Evolutionary conservation across 1,140 invertebrate genomes (phyloP).

Genomic region (Ceratosolen fusciceps): DNA sequence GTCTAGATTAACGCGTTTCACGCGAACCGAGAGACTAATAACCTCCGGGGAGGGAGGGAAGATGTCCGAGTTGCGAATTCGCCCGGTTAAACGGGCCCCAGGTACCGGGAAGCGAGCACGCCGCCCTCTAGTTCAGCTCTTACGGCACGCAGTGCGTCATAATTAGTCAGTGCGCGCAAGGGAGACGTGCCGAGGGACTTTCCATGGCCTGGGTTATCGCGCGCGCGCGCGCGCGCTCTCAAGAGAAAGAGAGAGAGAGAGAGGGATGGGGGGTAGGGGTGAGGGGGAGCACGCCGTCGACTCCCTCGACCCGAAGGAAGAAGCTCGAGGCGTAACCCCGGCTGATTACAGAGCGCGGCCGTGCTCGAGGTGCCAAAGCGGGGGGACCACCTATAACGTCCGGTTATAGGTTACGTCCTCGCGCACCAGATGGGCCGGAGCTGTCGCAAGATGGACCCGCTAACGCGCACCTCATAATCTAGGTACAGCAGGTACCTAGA

Average conservation of each 20-base stretch:
- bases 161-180: constrained; percentile 5
- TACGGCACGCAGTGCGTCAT: not conserved
- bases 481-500: too few species aligned
- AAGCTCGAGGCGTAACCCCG: not conserved
- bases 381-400: constrained; percentile 55
- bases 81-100: not conserved
- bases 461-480: too few species aligned
- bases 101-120: not conserved
- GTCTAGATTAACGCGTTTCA: not conserved
- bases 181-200: not conserved
- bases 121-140: constrained; percentile 2
- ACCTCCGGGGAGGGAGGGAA: not conserved
- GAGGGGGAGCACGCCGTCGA: too few species aligned
- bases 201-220: constrained; percentile 1
- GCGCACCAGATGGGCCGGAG: constrained; percentile 30
- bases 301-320: not conserved
- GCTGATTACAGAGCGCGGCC: constrained; percentile 48
- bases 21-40: not conserved
- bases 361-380: constrained; percentile 46
- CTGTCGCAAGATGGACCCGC: constrained; percentile 25
- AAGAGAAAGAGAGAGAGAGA: too few species aligned
- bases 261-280: too few species aligned
- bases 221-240: too few species aligned
- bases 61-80: constrained; percentile 8
- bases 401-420: constrained; percentile 49